Evolutionary conservation across 2,113 vertebrate genomes (phyloP).

Genomic region (Colistium nudipinnis): DNA sequence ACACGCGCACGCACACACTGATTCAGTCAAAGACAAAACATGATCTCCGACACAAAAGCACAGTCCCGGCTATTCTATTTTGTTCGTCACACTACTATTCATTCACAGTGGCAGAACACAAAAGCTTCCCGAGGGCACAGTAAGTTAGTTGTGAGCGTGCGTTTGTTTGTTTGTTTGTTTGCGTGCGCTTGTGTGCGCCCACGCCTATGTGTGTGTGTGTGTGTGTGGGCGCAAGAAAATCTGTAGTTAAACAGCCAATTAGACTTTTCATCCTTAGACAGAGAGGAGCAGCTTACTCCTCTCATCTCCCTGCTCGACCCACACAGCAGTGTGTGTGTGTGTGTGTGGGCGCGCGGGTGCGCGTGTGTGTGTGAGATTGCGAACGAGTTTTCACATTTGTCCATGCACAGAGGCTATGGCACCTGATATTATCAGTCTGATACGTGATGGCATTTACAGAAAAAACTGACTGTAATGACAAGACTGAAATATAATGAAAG

Average conservation of each 20-base stretch:
- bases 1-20: not conserved
- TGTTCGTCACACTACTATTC: constrained; percentile 59
- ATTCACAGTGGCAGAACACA: constrained; percentile 61
- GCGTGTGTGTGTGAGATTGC: not conserved
- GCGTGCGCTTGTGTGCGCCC: constrained; percentile 11
- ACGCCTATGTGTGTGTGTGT: constrained; percentile 1
- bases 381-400: not conserved
- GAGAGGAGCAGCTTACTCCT: constrained; percentile 41
- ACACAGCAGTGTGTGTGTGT: not conserved
- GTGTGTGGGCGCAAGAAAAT: constrained; percentile 41
- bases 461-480: constrained; percentile 27
- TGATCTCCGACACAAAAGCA: constrained; percentile 16
- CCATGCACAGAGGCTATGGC: not conserved
- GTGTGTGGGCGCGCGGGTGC: not conserved
- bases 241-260: constrained; percentile 62
- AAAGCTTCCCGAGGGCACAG: constrained; percentile 27
- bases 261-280: constrained; percentile 44
- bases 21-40: constrained; percentile 31
- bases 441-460: constrained; percentile 47
- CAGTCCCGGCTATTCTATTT: constrained; percentile 58
- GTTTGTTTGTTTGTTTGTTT: constrained; percentile 10
- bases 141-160: not conserved
- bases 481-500: constrained; percentile 58
- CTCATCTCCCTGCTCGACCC: constrained; percentile 20
- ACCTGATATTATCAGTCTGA: constrained; percentile 27